A percentile compares a stretch with the other conserved stretches of the same genome.
These are phyloP conservation scores for Avahi laniger DNA, from an alignment of 2,797 vertebrate species.

Conservation along the genomic window DNA sequence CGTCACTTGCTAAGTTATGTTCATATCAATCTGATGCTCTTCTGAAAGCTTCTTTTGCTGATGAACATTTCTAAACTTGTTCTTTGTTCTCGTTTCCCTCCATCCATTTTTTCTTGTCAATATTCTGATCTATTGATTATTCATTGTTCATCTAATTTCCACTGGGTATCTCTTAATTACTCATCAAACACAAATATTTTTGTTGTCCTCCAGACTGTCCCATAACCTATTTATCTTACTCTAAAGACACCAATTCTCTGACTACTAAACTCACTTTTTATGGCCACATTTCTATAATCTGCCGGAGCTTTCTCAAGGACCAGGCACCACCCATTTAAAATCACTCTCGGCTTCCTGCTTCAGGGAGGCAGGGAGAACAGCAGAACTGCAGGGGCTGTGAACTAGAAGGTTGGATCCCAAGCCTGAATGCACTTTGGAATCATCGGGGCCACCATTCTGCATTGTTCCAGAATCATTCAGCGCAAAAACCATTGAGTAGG, in stretches of 20 bases:
- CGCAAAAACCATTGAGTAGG: no score
- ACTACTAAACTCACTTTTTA: neutral
- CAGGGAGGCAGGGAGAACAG: no score
- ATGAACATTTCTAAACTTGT: neutral
- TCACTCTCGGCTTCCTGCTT: neutral
- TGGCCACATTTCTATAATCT: neutral
- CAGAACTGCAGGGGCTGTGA: neutral
- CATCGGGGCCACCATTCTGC: neutral
- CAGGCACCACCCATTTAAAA: neutral
- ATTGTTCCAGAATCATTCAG: neutral
- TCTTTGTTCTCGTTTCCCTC: neutral
- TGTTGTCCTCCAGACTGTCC: neutral
- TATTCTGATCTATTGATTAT: neutral
- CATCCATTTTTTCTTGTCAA: neutral
- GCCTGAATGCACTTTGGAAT: neutral
- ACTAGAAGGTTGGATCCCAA: neutral
- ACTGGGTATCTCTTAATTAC: neutral
- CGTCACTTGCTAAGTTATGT: neutral
- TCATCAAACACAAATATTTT: neutral
- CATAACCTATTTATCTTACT: neutral
- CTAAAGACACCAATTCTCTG: neutral
- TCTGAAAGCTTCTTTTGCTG: neutral
- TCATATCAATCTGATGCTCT: neutral
- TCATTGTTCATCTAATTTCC: slow-evolving; percentile 6
- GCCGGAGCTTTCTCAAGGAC: neutral